phyloP scores from a whole-genome alignment of 2,113 vertebrate species.

The Sebastes schlegelii region DNA sequence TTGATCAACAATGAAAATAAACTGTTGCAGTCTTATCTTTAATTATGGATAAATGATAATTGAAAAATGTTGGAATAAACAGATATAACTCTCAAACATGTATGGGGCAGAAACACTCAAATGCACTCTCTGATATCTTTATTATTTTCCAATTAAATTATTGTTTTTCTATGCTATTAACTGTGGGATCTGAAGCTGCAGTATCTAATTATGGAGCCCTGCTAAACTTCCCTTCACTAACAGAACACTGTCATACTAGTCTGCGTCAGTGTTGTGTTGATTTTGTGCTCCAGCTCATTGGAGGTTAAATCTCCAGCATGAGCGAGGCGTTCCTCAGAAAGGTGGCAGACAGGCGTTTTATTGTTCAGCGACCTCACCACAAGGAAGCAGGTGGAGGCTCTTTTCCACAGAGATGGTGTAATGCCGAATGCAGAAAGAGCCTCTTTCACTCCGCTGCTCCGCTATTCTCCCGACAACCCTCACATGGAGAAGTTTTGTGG shows the following conservation, averaged over 20 bases:
- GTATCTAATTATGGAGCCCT: neutral
- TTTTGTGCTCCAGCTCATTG: neutral
- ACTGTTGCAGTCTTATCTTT: neutral
- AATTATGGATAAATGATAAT: neutral
- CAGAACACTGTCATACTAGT: neutral
- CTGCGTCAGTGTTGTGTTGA: neutral
- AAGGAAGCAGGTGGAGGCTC: conserved; percentile 69
- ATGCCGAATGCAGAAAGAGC: conserved; percentile 62
- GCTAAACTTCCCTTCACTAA: neutral
- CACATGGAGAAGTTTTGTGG: conserved; percentile 14
- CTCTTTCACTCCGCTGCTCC: conserved; percentile 55
- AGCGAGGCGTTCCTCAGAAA: conserved; percentile 17
- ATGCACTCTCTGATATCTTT: neutral
- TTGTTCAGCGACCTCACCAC: conserved; percentile 58
- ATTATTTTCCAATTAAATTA: neutral
- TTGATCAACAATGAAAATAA: no score
- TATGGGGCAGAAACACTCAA: neutral
- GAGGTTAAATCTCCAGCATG: conserved; percentile 14
- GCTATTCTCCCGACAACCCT: conserved; percentile 29
- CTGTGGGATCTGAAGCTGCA: neutral
- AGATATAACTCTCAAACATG: neutral
- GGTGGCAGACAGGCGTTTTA: conserved; percentile 58
- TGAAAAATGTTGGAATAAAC: neutral
- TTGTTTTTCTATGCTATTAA: neutral
- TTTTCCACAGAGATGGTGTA: conserved; percentile 39